phyloP scores from a whole-genome alignment of 2,888 invertebrate species.

The Luperina testacea region DNA sequence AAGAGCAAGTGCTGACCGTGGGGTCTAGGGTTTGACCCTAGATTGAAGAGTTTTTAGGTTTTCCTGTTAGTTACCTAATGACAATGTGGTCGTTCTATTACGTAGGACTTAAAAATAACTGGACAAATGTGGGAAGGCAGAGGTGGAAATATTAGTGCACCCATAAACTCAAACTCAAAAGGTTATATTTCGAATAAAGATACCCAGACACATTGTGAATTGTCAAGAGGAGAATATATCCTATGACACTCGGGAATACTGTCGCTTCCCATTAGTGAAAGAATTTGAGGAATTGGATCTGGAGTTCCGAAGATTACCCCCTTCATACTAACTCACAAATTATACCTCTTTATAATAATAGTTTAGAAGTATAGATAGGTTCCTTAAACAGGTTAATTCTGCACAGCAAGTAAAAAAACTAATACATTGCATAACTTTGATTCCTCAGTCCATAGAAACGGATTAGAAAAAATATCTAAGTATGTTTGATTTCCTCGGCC shows the following conservation, averaged over 20 bases:
- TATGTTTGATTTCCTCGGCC: neutral
- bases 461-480: neutral
- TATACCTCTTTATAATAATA: neutral
- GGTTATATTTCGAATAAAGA: no score
- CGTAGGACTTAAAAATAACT: neutral
- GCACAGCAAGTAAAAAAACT: no score
- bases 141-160: no score
- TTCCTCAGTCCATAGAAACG: neutral
- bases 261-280: neutral
- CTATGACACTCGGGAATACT: neutral
- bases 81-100: no score
- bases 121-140: neutral
- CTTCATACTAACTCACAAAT: neutral
- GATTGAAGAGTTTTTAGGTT: neutral
- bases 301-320: neutral
- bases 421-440: neutral
- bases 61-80: neutral
- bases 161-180: no score
- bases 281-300: neutral
- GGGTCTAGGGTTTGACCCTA: neutral
- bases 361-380: neutral
- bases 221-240: neutral
- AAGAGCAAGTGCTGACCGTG: neutral
- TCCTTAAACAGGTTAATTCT: neutral
- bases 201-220: no score